Base-by-base conservation (phyloP, 2,797 vertebrate genomes). In the Hemitrygon akajei region DNA sequence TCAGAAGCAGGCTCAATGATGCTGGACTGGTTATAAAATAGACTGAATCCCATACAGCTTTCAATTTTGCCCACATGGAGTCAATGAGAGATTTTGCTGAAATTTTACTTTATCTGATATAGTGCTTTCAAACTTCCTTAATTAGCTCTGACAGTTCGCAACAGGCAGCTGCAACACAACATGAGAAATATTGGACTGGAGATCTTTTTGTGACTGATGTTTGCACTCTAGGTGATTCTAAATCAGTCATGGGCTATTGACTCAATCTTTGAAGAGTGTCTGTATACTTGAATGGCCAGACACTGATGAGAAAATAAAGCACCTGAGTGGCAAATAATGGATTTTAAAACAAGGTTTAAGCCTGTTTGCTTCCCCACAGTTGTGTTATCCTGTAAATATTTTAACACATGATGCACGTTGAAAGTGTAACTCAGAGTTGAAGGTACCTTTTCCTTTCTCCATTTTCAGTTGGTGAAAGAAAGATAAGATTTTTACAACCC, bases 211-310 rank as follows among this genome's bases (percentile, higher is more conserved):
- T 95, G 96, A 95, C 96, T 97, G 96, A 96, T 84, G 47, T 86
- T 60, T 60, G 27, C 1, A 14, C 95, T 94, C 94, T 75, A 58
- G 94, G 93, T 95, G 73, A 93, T 94, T 95, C 95, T 96, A 96
- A 96, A 97, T 97, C 97, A 97, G 94, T 97, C 95, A 96, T 95
- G 94, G 95, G 73, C 94, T 94, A 94, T 94, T 94, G 96, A 96
- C 95, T 95, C 94, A 94, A 94, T 95, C 94, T 94, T 93, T 94
- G 94, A 95, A 96, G 95, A 94, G 75, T 95, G 96, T 95, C 95
- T 91, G 58, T 84, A 95, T 93, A 95, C 94, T 94, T 94, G 47
- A 77, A 95, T 94, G 94, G 95, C 94, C 94, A 94, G 94, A 94
- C 91, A 18, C 94, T 82, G 94, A 94, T 93, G 94, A 95, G 95